phyloP scores from a whole-genome alignment of 2,888 invertebrate species.

The Drosophila mulleri region DNA sequence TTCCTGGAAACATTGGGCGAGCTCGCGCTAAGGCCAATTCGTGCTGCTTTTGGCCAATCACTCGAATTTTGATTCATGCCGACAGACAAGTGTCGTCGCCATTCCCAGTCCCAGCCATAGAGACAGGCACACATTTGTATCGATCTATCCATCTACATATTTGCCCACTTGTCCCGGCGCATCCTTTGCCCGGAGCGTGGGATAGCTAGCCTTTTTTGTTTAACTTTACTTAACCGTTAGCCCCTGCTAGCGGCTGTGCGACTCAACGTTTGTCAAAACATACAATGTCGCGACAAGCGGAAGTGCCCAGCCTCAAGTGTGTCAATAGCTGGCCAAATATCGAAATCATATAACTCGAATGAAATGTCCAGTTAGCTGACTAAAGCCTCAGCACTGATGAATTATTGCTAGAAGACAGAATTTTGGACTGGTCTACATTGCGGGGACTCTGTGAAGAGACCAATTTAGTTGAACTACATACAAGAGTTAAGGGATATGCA shows the following conservation, averaged over 20 bases:
- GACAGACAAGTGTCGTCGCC: conserved; percentile 33
- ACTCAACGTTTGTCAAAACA: conserved; percentile 18
- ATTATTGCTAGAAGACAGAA: background rate
- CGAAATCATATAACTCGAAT: background rate
- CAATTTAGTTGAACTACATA: no score
- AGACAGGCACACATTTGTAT: background rate
- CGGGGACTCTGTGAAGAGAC: background rate
- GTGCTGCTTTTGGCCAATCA: conserved; percentile 2
- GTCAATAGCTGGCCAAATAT: conserved; percentile 13
- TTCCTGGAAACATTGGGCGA: conserved; percentile 40
- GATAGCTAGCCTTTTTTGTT: conserved; percentile 57
- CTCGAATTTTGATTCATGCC: conserved; percentile 46
- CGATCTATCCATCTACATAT: background rate
- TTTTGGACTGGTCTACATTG: background rate
- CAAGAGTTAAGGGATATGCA: background rate
- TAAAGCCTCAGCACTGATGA: background rate
- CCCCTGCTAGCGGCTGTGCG: conserved; percentile 36
- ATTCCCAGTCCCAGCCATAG: conserved; percentile 21
- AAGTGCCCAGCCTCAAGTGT: conserved; percentile 46
- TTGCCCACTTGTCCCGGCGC: conserved; percentile 37
- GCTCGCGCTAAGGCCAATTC: conserved; percentile 30
- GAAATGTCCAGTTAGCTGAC: background rate
- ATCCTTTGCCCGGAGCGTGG: conserved; percentile 53
- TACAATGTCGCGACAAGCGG: conserved; percentile 54
- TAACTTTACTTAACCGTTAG: conserved; percentile 64